Evolutionary conservation across 2,888 invertebrate genomes (phyloP), one percentile per base, ranked within the genome.

Genomic region (Galeopsomyia nigrocyanea): DNA sequence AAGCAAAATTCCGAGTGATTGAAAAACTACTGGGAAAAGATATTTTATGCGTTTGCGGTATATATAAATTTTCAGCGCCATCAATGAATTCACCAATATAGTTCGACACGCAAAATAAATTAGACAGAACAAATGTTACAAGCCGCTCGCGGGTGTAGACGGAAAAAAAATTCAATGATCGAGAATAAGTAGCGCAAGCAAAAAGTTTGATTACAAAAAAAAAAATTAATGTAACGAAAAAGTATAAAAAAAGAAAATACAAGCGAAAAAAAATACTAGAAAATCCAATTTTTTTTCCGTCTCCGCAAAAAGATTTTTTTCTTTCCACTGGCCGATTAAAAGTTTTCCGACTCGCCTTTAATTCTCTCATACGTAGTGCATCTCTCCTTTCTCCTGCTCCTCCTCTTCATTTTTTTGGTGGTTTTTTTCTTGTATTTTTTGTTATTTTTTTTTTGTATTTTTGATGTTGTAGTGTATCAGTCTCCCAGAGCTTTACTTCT

Each of bases 401-500:
- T 63, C 31, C 21, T 50, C 58, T 51, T 22, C 31, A 3, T 22
- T 14, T 55, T 47, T 31, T 46, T 65, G n/a, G n/a, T 63, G 53
- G 16, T 22, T 55, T 16, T 55, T 26, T 21, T 14, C 19, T 49
- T 39, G 10, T 10, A 3, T 60, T 47, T 5, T 19, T 14, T 7
- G 14, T 51, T 51, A 16, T 68, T 55, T 19, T 47, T 22, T 61
- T 17, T 67, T 51, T 39, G 14, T 19, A 26, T 17, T 47, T 55
- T 61, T 58, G 56, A 39, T 39, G 39, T 39, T 10, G 39, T 39
- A 39, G 39, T 13, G 39, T 39, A 10, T 65, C 58, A 57, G 60
- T 51, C 56, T 66, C 68, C n/a, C 46, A 50, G 51, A 14, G 69
- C 56, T 81, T 82, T 86, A 85, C 80, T 86, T 84, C 86, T 89